Evolutionary conservation across 2,797 vertebrate species (phyloP).

Genomic region (Falco rusticolus): DNA sequence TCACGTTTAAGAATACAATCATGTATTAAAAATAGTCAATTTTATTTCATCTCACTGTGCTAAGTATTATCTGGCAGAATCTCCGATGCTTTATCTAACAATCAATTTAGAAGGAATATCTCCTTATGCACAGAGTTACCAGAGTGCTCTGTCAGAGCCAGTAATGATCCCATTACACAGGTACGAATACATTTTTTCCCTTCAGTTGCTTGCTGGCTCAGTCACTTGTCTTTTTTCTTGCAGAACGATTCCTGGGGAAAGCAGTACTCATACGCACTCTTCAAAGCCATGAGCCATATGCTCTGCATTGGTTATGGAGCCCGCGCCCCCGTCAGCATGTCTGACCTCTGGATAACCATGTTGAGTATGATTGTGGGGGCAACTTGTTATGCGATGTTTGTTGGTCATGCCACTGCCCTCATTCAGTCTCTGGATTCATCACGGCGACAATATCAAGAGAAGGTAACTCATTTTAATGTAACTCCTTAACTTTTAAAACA

Average conservation of each 20-base stretch:
- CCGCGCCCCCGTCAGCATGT: conserved; percentile 95
- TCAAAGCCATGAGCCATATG: conserved; percentile 99
- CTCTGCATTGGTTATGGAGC: conserved; percentile 96
- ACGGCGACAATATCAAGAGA: conserved; percentile 94
- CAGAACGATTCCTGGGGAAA: conserved; percentile 98
- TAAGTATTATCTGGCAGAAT: conserved; percentile 17
- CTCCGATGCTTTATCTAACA: background rate
- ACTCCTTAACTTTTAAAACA: background rate
- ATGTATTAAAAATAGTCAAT: background rate
- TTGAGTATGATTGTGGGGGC: conserved; percentile 97
- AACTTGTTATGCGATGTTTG: conserved; percentile 98
- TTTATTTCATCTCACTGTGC: conserved; percentile 13
- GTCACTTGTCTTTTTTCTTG: conserved; percentile 42
- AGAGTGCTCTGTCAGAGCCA: conserved; percentile 52
- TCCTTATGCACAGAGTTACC: conserved; percentile 63
- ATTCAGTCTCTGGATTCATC: conserved; percentile 80
- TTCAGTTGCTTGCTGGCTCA: background rate
- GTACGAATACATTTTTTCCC: background rate
- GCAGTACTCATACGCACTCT: conserved; percentile 96
- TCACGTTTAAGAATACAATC: background rate
- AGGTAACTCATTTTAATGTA: conserved; percentile 80
- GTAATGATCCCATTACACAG: background rate
- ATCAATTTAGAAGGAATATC: conserved; percentile 17
- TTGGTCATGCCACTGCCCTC: conserved; percentile 91
- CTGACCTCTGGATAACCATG: conserved; percentile 98